Evolutionary conservation across 2,888 invertebrate genomes (phyloP), one percentile per base, ranked within the genome.

Genomic region (Limnephilus auricula): DNA sequence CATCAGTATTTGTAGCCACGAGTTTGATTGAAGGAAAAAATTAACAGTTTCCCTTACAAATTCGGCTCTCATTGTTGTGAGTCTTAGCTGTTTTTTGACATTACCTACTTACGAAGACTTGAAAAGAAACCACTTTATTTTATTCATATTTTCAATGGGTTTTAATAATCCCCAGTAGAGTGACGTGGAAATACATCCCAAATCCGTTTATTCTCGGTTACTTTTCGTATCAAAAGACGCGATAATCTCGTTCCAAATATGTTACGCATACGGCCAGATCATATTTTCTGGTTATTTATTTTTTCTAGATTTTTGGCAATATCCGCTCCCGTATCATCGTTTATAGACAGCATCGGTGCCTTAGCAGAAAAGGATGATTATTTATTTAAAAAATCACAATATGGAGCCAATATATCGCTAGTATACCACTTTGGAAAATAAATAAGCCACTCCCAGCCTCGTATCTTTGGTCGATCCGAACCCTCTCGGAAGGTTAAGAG

Each of bases 241-340:
- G 86, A 86, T 86, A 86, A 86, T 86, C 30, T 86, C 86, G 15
- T 86, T 6, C 65, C 30, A 15, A 50, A 86, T 50, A 86, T 31
- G 15, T 13, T 65, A 25, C 50, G 86, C 31, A 34, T 86, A 86
- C 86, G 13, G 50, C 31, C 84, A 1, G 45, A 86, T 86, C 86
- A 50, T 86, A 86, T 86, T 86, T 86, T 86, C 86, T 50, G 86
- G 86, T 86, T 86, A 86, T 86, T 86, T 65, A 86, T 86, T 86
- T 84, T 86, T 65, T 18, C 50, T 50, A 65, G 86, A 86, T 86
- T 86, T 86, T 86, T 86, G 45, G 86, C 86, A 86, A 86, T 86
- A 86, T 86, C 86, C 86, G 86, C 30, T 86, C 86, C 31, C 50
- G 30, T 86, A 86, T 86, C 50, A 50, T 31, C 65, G 65, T 40